Conservation (phyloP, 2,797 vertebrate genomes). For the Lepilemur septentrionalis region DNA sequence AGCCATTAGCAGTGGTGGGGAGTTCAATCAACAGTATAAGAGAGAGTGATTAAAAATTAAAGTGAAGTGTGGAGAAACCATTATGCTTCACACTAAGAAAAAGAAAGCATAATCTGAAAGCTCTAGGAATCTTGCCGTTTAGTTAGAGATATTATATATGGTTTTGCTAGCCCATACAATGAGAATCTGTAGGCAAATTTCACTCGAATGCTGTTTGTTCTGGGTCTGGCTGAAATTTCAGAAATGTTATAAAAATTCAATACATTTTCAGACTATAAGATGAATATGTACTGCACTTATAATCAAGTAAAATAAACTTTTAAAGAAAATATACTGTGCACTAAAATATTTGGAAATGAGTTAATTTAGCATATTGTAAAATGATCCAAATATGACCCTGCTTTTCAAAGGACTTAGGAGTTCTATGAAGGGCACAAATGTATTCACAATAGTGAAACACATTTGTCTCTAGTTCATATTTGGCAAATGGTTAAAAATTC, state of each 20-base stretch:
- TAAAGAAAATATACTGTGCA: background rate
- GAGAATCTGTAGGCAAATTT: slow-evolving; percentile 9
- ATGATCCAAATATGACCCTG: background rate
- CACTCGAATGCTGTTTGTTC: background rate
- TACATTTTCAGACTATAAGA: background rate
- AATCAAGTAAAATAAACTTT: slow-evolving; percentile 7
- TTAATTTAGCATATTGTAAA: background rate
- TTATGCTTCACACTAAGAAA: slow-evolving; percentile 74
- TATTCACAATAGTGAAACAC: background rate
- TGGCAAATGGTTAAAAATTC: background rate
- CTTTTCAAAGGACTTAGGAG: slow-evolving; percentile 31
- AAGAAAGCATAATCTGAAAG: slow-evolving; percentile 71
- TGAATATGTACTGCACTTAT: background rate
- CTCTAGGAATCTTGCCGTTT: slow-evolving; percentile 50
- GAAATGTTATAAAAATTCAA: background rate
- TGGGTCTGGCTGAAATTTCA: slow-evolving; percentile 11
- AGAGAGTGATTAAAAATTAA: slow-evolving; percentile 86
- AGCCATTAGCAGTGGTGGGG: slow-evolving; percentile 78
- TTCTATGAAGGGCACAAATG: background rate
- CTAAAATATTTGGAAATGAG: slow-evolving; percentile 23
- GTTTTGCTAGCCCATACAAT: background rate
- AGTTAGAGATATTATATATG: slow-evolving; percentile 31
- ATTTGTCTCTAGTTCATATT: background rate
- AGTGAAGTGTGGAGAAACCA: slow-evolving; percentile 80
- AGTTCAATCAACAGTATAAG: slow-evolving; percentile 82